A percentile compares a stretch with the other conserved stretches of the same genome.
Evolutionary conservation across 2,113 vertebrate genomes (phyloP).

Genomic region (Microcebus jonahi): DNA sequence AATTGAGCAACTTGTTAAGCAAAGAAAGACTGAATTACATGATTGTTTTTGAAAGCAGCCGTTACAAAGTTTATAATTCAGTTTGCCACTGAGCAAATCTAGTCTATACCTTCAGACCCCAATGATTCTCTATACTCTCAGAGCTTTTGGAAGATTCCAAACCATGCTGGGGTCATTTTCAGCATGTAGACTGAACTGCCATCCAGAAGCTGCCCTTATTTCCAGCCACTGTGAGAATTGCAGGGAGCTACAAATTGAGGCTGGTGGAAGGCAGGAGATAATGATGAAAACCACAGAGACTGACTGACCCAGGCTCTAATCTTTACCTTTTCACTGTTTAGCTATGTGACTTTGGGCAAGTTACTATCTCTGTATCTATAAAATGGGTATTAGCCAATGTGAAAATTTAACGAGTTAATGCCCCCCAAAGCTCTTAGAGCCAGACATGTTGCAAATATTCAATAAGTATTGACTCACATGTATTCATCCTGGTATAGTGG

Average conservation of each 20-base stretch:
- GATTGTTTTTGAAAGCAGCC: conserved; percentile 29
- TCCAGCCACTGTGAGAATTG: neutral
- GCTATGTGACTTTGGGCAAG: neutral
- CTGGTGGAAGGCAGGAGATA: neutral
- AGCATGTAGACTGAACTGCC: neutral
- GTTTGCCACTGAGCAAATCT: neutral
- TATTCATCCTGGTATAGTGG: neutral
- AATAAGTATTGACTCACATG: neutral
- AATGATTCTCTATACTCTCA: no score
- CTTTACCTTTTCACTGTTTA: neutral
- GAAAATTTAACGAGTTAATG: neutral
- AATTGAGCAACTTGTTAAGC: neutral
- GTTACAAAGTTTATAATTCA: neutral
- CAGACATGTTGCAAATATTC: neutral
- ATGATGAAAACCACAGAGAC: neutral
- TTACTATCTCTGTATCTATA: neutral
- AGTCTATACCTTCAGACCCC: neutral
- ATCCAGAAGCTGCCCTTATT: neutral
- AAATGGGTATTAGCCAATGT: neutral
- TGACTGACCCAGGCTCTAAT: neutral
- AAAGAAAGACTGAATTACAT: neutral
- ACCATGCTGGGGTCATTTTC: neutral
- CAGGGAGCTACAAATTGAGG: neutral
- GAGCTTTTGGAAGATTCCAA: neutral
- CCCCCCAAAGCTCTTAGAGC: neutral